Evolutionary conservation across 1,140 invertebrate species (phyloP), one percentile per base, ranked within the genome.

Genomic region (Parapsyche elsis): DNA sequence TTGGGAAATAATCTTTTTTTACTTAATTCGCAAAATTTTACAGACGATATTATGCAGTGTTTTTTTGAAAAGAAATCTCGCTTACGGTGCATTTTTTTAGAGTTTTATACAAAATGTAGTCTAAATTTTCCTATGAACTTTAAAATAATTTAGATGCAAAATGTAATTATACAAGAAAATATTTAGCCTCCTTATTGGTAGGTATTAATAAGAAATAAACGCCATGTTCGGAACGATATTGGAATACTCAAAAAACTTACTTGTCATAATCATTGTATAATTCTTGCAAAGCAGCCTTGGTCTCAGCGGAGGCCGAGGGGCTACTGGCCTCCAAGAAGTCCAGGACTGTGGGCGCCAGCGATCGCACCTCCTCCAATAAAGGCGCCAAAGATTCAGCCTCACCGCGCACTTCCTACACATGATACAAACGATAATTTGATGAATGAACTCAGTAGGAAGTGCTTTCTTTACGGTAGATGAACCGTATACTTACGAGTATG

Each of bases 251-350:
- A 67, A 67, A 26, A 26, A 92, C 92, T 93, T 87, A 94, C 93
- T 89, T 90, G 84, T 92, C 89, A 85, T 92, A 91, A 44, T 89
- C 88, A 9, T 90, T 88, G 26, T 90, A 88, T 0, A 93, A 82
- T 61, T 91, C 89, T 74, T 91, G 89, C 16, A 92, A 87, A 70
- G 90, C 89, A 44, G 88, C 88, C 79, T 92, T 89, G 0, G 92
- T 89, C 1, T 88, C 88, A 44, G 87, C 87, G 9, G 91, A 90
- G 14, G 90, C 89, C 14, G 90, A 86, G 78, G 92, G 90, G 16
- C 91, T 91, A 83, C 91, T 90, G 0, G 89, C 89, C 81, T 89
- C 88, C 64, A 94, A 86, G 81, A 93, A 91, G 0, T 89, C 87
- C 0, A 93, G 85, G 9, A 94, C 91, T 14, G 91, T 90, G 44